Conservation (phyloP, 64 coral and sea anemone species). For the Porites australiensis region DNA sequence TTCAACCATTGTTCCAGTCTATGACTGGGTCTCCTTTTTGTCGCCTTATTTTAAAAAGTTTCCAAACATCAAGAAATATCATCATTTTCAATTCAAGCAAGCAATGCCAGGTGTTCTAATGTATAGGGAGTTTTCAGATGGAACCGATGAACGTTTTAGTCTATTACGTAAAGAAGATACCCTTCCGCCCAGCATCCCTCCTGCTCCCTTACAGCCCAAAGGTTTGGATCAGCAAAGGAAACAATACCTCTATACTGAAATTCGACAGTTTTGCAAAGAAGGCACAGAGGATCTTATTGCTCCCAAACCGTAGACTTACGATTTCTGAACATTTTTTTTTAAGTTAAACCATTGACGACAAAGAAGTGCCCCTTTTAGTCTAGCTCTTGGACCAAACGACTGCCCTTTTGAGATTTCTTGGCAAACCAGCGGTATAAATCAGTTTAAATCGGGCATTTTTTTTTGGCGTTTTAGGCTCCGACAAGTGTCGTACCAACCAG, state of each 20-base stretch:
- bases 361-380: neutral
- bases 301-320: slow-evolving; percentile 12
- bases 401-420: slow-evolving; percentile 2
- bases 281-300: slow-evolving; percentile 6
- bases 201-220: neutral
- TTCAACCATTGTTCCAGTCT: slow-evolving; percentile 13
- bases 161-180: neutral
- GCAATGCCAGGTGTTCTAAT: neutral
- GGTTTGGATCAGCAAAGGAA: slow-evolving; percentile 16
- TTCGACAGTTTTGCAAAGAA: slow-evolving; percentile 22
- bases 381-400: slow-evolving; percentile 7
- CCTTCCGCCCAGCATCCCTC: neutral
- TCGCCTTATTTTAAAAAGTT: neutral
- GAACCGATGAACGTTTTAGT: neutral
- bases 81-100: neutral
- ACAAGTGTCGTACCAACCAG: neutral
- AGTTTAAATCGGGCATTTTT: neutral
- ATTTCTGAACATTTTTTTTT: too few species aligned
- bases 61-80: neutral
- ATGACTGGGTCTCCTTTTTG: slow-evolving; percentile 20
- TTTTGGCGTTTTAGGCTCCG: neutral
- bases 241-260: slow-evolving; percentile 7
- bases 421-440: neutral
- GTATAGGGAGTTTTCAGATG: slow-evolving; percentile 1
- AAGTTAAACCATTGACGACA: neutral